Evolutionary conservation across 2,113 vertebrate genomes (phyloP), one percentile per base, ranked within the genome.

Genomic region (Tragelaphus strepsiceros): DNA sequence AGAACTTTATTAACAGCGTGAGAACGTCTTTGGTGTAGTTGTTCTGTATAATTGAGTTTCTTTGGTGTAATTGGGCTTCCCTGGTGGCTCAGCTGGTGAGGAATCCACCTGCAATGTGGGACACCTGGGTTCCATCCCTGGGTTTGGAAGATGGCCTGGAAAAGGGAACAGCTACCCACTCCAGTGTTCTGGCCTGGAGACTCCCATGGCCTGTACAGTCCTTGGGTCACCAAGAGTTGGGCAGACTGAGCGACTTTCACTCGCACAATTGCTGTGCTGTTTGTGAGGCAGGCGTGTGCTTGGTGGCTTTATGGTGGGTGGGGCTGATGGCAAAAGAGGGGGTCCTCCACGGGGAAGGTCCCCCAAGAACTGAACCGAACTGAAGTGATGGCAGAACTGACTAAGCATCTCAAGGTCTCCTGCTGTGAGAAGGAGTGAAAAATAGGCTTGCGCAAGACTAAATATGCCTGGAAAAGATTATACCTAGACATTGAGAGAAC

Each of bases 171-270:
- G 71, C 71, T 13, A 3, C 35, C 35, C 11, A 43, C 21, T 43
- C 11, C 67, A 74, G 10, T 24, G 0, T 13, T 39, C 67, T 39
- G 19, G 67, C 67, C 67, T 39, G 67, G 67, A 39, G 67, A 6
- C 3, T 22, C 0, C 67, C n/a, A 22, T 1, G n/a, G 67, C 12
- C n/a, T 1, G n/a, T 39, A 12, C 19, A 74, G 67, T 11, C n/a
- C 11, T 2, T 21, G 21, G 35, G 71, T 14, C 5, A 22, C 21
- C 12, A 1, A 71, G 35, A 43, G 35, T 43, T 1, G 5, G 19
- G 6, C 5, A 43, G 35, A 43, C 35, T 24, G 35, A 24, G 71
- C 0, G 17, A 21, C 64, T 22, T 22, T 10, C 64, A 6, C 64
- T 21, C n/a, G 1, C 17, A 71, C 64, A 35, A 1, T 0, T 35